Evolutionary conservation across 2,113 vertebrate species (phyloP).

Genomic region (Parus major): DNA sequence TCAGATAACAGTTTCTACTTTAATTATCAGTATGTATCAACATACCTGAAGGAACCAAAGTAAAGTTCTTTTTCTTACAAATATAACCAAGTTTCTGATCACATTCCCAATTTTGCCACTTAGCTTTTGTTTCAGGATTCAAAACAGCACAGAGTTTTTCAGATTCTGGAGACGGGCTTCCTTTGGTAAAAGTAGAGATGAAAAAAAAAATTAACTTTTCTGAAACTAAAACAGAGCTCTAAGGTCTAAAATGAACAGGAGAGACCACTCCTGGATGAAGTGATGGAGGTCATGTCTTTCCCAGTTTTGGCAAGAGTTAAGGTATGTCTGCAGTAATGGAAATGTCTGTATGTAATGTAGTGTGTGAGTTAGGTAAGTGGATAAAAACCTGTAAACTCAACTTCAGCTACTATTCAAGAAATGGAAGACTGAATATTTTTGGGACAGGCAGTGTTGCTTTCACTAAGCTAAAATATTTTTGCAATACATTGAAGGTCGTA

Average conservation of each 20-base stretch:
- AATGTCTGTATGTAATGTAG: not conserved
- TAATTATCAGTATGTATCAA: not conserved
- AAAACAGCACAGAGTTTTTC: slow-evolving; percentile 83
- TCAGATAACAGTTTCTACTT: not conserved
- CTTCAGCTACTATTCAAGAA: not conserved
- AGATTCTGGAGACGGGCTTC: slow-evolving; percentile 84
- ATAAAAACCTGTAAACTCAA: not conserved
- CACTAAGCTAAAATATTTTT: not conserved
- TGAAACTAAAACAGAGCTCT: not conserved
- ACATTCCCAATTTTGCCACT: slow-evolving; percentile 87
- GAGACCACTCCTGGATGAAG: not conserved
- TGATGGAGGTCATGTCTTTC: not conserved
- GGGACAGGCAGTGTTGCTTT: not conserved
- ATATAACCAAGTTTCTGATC: slow-evolving; percentile 87
- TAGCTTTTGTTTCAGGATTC: slow-evolving; percentile 83
- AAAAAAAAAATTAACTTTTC: not conserved
- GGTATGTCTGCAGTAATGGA: not conserved
- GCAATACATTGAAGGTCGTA: not conserved
- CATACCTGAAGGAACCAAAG: slow-evolving; percentile 69
- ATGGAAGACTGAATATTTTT: not conserved
- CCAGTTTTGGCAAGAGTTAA: not conserved
- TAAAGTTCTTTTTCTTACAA: slow-evolving; percentile 84
- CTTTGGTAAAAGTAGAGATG: slow-evolving; percentile 63
- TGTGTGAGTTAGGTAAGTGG: not conserved
- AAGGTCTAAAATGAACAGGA: not conserved